phyloP scores from a whole-genome alignment of 2,797 vertebrate genomes.

The Manis crassicaudata region DNA sequence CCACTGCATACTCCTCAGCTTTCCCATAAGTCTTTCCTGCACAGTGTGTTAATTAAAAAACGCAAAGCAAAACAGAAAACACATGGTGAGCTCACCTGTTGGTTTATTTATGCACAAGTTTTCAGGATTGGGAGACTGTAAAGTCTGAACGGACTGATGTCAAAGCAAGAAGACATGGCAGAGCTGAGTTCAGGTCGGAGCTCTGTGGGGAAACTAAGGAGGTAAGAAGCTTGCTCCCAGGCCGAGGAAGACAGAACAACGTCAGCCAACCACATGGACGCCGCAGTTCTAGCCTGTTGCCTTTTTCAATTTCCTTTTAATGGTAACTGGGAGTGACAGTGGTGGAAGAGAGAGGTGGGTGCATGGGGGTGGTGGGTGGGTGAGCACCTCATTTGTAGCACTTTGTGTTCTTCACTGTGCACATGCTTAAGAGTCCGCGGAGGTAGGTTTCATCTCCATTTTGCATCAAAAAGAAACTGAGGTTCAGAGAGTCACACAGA shows the following conservation, averaged over 20 bases:
- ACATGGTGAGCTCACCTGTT: fast-evolving
- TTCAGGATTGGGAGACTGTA: not conserved
- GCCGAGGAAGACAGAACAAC: not conserved
- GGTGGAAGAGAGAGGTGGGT: no score
- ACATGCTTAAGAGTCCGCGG: not conserved
- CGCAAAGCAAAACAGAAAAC: not conserved
- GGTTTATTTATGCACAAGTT: not conserved
- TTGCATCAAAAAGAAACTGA: not conserved
- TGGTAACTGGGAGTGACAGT: not conserved
- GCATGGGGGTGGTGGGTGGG: no score
- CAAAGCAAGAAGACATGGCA: not conserved
- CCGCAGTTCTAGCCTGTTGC: no score
- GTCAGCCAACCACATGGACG: fast-evolving
- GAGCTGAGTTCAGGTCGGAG: not conserved
- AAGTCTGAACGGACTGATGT: not conserved
- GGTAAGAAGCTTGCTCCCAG: fast-evolving
- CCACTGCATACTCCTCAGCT: fast-evolving
- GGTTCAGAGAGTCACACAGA: not conserved
- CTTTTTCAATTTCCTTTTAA: not conserved
- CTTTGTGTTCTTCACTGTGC: not conserved
- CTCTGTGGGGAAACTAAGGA: not conserved
- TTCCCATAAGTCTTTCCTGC: fast-evolving
- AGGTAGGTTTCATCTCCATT: not conserved
- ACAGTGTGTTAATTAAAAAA: fast-evolving
- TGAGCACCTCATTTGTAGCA: not conserved